Percentiles rank a stretch among this genome's conserved stretches.
Conservation (phyloP, 2,888 invertebrate genomes). For the Caenorhabditis japonica region DNA sequence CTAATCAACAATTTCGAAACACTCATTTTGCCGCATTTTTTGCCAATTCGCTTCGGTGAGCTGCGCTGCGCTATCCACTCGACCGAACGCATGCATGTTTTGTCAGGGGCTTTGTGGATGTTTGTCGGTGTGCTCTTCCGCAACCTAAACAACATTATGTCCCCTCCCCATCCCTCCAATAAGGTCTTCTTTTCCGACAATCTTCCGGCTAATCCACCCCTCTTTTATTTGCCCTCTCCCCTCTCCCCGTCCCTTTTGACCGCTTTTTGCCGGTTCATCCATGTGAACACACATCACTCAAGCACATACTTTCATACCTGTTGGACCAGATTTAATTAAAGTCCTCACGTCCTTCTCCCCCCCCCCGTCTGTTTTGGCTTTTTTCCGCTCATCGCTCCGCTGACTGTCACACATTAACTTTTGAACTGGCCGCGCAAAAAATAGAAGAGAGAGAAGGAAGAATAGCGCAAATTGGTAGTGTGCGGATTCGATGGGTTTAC, state of each 20-base stretch:
- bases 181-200: constrained; percentile 41
- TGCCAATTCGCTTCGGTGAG: too few species aligned
- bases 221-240: constrained; percentile 49
- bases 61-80: too few species aligned
- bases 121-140: constrained; percentile 13
- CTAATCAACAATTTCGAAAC: constrained; percentile 6
- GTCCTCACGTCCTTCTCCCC: too few species aligned
- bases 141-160: constrained; percentile 39
- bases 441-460: neutral
- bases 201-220: constrained; percentile 46
- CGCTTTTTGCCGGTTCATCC: constrained; percentile 43
- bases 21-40: constrained; percentile 14
- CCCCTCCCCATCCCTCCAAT: constrained; percentile 20
- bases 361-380: constrained; percentile 15
- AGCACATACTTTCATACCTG: constrained; percentile 15
- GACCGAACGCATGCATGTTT: constrained; percentile 21
- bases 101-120: neutral
- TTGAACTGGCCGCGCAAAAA: constrained; percentile 30
- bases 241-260: too few species aligned
- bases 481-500: too few species aligned
- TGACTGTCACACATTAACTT: constrained; percentile 46
- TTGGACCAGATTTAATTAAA: constrained; percentile 32
- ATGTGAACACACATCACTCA: constrained; percentile 27
- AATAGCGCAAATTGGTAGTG: too few species aligned
- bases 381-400: constrained; percentile 7